A percentile compares a stretch with the other conserved stretches of the same genome.
Evolutionary conservation across 1,140 invertebrate species (phyloP).

Genomic region (Sinonovacula constricta): DNA sequence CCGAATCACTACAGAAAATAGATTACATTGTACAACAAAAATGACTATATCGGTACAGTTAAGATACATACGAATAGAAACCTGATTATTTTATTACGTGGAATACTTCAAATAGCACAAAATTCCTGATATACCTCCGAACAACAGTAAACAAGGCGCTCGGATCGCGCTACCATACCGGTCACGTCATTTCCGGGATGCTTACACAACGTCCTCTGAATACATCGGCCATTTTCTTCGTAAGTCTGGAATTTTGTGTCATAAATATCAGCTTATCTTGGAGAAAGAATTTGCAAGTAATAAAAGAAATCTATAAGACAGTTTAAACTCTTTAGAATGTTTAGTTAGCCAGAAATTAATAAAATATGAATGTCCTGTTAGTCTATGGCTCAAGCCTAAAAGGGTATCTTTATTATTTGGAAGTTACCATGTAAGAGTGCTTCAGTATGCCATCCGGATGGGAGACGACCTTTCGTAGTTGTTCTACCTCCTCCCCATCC

Average conservation of each 20-base stretch:
- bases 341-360: neutral
- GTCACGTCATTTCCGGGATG: constrained; percentile 65
- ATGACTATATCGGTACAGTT: too few species aligned
- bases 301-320: neutral
- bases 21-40: too few species aligned
- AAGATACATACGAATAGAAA: too few species aligned
- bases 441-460: neutral
- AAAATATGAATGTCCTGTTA: neutral
- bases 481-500: neutral
- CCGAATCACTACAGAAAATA: too few species aligned
- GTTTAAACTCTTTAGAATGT: neutral
- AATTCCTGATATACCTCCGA: constrained; percentile 53
- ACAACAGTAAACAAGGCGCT: constrained; percentile 61
- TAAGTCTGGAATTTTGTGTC: neutral
- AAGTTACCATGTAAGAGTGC: neutral
- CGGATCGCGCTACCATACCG: constrained; percentile 59
- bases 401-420: neutral
- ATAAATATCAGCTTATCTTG: too few species aligned
- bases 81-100: too few species aligned
- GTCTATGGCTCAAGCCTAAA: too few species aligned
- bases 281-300: neutral
- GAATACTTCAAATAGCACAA: too few species aligned
- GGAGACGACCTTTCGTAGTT: neutral
- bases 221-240: constrained; percentile 38
- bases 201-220: constrained; percentile 54